These are phyloP conservation scores for Plebejus melissa DNA, from an alignment of 2,888 invertebrate species.

Conservation along the genomic window DNA sequence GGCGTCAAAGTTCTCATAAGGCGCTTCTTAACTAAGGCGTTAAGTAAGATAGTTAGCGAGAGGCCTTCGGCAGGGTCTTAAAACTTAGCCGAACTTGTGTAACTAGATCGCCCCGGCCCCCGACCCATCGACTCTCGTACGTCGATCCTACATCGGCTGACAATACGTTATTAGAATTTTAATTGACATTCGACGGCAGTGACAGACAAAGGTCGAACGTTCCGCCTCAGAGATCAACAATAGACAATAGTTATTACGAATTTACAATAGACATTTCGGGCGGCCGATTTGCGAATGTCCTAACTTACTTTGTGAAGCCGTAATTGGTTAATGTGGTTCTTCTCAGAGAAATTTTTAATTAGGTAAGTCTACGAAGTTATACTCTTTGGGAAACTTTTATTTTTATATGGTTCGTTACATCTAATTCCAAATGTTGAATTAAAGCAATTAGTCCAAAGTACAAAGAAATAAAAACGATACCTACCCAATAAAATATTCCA, in stretches of 20 bases:
- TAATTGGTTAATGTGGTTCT: background rate
- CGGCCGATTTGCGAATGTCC: background rate
- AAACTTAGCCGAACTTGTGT: slow-evolving; percentile 72
- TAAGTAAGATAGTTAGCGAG: slow-evolving; percentile 76
- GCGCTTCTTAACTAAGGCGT: slow-evolving; percentile 77
- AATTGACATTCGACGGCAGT: slow-evolving; percentile 48
- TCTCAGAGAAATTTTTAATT: background rate
- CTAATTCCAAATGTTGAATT: background rate
- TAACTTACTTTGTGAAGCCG: slow-evolving; percentile 1
- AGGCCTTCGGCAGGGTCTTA: slow-evolving; percentile 74
- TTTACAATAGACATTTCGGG: background rate
- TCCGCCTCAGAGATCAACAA: slow-evolving; percentile 31
- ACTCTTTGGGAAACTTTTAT: background rate
- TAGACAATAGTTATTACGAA: slow-evolving; percentile 16
- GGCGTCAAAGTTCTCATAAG: slow-evolving; percentile 78
- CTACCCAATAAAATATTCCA: background rate
- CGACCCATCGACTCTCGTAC: slow-evolving; percentile 53
- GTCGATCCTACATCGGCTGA: slow-evolving; percentile 64
- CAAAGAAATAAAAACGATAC: background rate
- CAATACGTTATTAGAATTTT: slow-evolving; percentile 73
- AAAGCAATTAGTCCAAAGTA: background rate
- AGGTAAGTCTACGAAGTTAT: background rate
- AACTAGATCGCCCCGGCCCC: slow-evolving; percentile 68
- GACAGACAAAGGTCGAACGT: slow-evolving; percentile 20
- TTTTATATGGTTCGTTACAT: background rate